Base-by-base conservation (phyloP, 2,113 vertebrate genomes). In the Periophthalmus modestus region DNA sequence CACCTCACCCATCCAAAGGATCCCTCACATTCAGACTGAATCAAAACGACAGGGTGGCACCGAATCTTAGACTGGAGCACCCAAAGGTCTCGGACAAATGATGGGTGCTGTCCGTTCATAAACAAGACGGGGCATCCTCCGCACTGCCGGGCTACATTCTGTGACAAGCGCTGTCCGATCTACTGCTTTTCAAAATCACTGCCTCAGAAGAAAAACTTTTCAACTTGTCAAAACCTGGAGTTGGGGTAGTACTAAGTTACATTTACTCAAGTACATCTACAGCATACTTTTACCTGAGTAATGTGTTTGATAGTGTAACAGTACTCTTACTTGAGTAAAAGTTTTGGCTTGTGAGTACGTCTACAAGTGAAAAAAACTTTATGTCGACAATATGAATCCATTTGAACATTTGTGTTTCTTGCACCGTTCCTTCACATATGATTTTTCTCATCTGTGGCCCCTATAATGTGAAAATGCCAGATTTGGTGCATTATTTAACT, bases 1-100 rank as follows among this genome's bases (percentile, higher is more conserved):
- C 4, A 6, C 19, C 52, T 0, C 52, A 0, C 15, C 2, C 57
- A 59, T 75, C 75, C 69, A 68, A 43, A 46, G 75, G 69, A 85
- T 86, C 80, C 72, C 72, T 81, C 78, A 79, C 78, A 78, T 82
- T 88, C 82, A 74, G 66, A 78, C 21, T 73, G 72, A 82, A 80
- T 82, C 80, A 81, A 80, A 81, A 77, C 76, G 82, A 89, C 84
- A 75, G 70, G 75, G 78, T 81, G 76, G 74, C 59, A 57, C 59
- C 43, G 81, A 80, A 46, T 74, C 80, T 80, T 72, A 78, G 66
- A 75, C 58, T 52, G 36, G 62, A 78, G 33, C 78, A 74, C 75
- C 52, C 77, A 81, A 75, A 70, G 75, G 80, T 82, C 81, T 58
- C 71, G 73, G 71, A 58, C 62, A 66, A 66, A 66, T 23, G 73